A percentile compares a stretch with the other conserved stretches of the same genome.
These are phyloP conservation scores for Panurus biarmicus DNA, from an alignment of 2,113 vertebrate genomes.

Conservation along the genomic window DNA sequence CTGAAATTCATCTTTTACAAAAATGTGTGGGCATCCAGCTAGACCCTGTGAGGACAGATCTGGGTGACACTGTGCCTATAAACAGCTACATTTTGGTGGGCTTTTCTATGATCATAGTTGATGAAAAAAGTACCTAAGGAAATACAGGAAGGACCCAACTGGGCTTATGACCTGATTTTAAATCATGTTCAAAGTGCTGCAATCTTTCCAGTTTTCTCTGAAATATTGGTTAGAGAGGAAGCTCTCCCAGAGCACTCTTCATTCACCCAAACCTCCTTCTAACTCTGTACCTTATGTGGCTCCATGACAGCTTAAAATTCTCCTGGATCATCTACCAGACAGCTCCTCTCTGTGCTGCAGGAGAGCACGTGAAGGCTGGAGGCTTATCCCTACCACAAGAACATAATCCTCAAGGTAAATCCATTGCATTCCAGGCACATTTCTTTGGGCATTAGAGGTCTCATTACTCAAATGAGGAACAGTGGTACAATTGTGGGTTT, in stretches of 20 bases:
- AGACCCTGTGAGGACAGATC: background rate
- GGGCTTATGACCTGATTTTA: background rate
- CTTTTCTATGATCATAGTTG: background rate
- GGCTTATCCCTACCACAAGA: background rate
- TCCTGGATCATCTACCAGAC: background rate
- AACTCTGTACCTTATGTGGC: background rate
- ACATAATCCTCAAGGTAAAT: background rate
- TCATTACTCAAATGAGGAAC: background rate
- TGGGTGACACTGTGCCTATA: background rate
- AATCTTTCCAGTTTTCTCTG: background rate
- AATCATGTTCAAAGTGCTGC: background rate
- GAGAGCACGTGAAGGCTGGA: background rate
- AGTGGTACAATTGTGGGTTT: background rate
- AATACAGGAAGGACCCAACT: background rate
- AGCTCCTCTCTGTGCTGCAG: background rate
- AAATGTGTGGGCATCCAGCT: background rate
- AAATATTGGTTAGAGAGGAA: background rate
- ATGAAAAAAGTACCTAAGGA: background rate
- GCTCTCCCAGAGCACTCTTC: background rate
- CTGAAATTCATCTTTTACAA: background rate
- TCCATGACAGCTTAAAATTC: background rate
- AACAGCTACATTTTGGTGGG: background rate
- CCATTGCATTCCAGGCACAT: background rate
- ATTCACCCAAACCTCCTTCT: background rate
- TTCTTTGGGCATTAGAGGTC: background rate